Base-by-base conservation (phyloP, 2,797 vertebrate species). In the Rhyacichthys aspro region DNA sequence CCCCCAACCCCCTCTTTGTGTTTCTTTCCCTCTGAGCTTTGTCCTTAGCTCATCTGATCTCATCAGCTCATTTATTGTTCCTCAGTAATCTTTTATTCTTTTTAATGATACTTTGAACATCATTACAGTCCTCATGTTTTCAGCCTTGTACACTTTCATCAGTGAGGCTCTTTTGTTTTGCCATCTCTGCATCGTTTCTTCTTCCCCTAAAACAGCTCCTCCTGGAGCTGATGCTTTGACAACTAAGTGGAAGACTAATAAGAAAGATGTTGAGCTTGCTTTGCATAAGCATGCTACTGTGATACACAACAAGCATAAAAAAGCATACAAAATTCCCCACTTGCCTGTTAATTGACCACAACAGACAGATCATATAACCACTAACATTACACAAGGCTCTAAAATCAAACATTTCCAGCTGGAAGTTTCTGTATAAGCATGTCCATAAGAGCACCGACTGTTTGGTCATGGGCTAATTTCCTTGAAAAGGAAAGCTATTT, bases 251-350 rank as follows among this genome's bases (percentile, higher is more conserved):
- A 59, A 63, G 39, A 76, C 38, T 64, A 41, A 47, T 15, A 58
- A 68, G 43, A 48, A 43, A 58, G 8, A 39, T n/a, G n/a, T 34
- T 41, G 55, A 12, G 52, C 41, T 58, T 57, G 17, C 39, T 45
- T 32, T 56, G 52, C 49, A 37, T 55, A 14, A 67, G 66, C 56
- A 42, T 42, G 58, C 50, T 61, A 45, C 52, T 71, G 15, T 59
- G 36, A 67, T 50, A 54, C 64, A 72, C 32, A 28, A 5, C 23
- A 56, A 64, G 18, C 12, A 39, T 63, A 55, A 32, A 23, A 17
- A 6, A 78, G 69, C 66, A 57, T 71, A 77, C 55, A 71, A 83
- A 77, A 85, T 67, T 79, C 64, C 74, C 65, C 73, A 78, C 56
- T 70, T 59, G 62, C 62, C 77, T 67, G 62, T 49, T 68, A 65